Evolutionary conservation across 2,113 vertebrate species (phyloP), one percentile per base, ranked within the genome.

Genomic region (Ictidomys tridecemlineatus): DNA sequence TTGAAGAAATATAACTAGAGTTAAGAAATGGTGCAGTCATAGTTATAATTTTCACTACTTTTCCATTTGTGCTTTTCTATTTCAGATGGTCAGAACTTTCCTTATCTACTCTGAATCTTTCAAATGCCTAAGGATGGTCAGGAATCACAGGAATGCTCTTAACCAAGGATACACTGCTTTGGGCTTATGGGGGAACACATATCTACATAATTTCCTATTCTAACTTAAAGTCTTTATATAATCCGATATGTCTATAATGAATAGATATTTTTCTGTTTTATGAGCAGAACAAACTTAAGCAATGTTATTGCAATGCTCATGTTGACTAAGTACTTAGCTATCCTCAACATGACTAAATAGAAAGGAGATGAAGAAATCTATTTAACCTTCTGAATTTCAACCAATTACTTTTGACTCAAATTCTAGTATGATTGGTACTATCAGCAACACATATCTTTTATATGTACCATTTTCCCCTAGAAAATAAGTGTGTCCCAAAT

Each of bases 231-330:
- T 53, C 20, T 42, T 83, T 70, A 28, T 56, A 86, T 34, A 51
- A 69, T 73, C 32, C 63, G 22, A 92, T 53, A 1, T 74, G 1
- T 61, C 7, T 51, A 32, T 13, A 80, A 28, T 92, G 16, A 85
- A 67, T n/a, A 85, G 42, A 70, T 3, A 83, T 67, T 63, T 45
- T 84, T 77, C 18, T 63, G 0, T 65, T 77, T 92, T 84, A 14
- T n/a, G 80, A 93, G 11, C 10, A 93, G 28, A 93, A 61, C 32
- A 97, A 79, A 93, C 12, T 69, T n/a, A 85, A 84, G 34, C 39
- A 74, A 61, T 16, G 8, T 28, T 92, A 70, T 77, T 80, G 1
- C 3, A 87, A 34, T 32, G 85, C 2, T 45, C 45, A 14, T 17
- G 0, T 58, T 90, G 56, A 22, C 8, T n/a, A 90, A 85, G 67